A percentile compares a stretch with the other conserved stretches of the same genome.
Evolutionary conservation across 2,113 vertebrate genomes (phyloP).

Genomic region (Smithornis capensis): DNA sequence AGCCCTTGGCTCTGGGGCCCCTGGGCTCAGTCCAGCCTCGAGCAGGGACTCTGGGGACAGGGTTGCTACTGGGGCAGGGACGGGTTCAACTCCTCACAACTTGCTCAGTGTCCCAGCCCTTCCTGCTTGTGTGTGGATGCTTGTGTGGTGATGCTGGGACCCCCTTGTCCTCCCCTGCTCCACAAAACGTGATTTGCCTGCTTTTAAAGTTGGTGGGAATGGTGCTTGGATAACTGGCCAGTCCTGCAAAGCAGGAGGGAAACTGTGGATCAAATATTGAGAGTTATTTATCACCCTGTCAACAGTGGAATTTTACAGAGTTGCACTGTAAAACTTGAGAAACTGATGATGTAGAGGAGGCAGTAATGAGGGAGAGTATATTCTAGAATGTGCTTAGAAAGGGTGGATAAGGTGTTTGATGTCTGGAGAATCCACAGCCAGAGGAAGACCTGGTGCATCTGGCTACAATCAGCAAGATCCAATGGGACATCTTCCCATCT

Average conservation of each 20-base stretch:
- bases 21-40: neutral
- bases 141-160: neutral
- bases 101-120: neutral
- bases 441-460: neutral
- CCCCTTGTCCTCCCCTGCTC: neutral
- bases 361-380: neutral
- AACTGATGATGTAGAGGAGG: neutral
- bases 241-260: neutral
- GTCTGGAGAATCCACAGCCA: neutral
- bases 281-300: neutral
- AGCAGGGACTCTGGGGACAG: neutral
- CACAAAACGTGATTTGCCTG: rapidly evolving
- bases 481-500: neutral
- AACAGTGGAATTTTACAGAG: neutral
- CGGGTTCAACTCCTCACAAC: neutral
- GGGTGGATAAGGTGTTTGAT: neutral
- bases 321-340: neutral
- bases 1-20: rapidly evolving
- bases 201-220: neutral
- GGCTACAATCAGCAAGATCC: neutral
- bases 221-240: neutral
- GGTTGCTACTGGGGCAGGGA: neutral
- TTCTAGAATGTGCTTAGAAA: neutral
- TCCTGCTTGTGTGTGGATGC: rapidly evolving
- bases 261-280: neutral